phyloP scores from a whole-genome alignment of 2,888 invertebrate species.

The Drosophila acutilabella region DNA sequence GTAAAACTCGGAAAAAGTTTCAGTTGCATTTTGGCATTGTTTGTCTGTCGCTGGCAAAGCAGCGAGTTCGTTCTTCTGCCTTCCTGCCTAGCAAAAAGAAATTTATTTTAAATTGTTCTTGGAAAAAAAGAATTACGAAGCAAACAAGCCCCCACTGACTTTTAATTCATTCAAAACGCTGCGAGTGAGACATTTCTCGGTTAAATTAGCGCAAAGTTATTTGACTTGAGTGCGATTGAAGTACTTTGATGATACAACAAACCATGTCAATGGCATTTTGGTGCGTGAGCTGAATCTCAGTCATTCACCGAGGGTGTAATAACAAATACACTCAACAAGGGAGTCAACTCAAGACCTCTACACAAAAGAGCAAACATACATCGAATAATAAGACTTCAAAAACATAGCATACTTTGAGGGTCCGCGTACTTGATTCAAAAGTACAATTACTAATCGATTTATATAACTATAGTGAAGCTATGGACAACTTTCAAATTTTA shows the following conservation, averaged over 20 bases:
- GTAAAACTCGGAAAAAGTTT: constrained; percentile 52
- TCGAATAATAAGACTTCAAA: not conserved
- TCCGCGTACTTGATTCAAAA: not conserved
- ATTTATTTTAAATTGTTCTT: constrained; percentile 66
- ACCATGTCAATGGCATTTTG: constrained; percentile 50
- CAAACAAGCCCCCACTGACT: constrained; percentile 27
- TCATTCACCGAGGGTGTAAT: not conserved
- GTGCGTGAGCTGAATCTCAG: constrained; percentile 56
- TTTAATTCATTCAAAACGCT: constrained; percentile 47
- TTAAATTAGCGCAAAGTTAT: constrained; percentile 64
- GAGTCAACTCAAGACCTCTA: not conserved
- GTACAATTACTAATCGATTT: not conserved
- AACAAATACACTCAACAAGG: constrained; percentile 7
- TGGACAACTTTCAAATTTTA: not conserved
- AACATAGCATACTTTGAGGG: not conserved
- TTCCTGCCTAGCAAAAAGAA: constrained; percentile 37
- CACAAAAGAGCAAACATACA: not conserved
- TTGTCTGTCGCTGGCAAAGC: constrained; percentile 31
- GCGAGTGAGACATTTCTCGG: constrained; percentile 37
- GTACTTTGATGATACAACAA: constrained; percentile 45
- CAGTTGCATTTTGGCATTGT: constrained; percentile 58
- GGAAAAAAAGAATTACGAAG: not conserved
- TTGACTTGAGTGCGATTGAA: constrained; percentile 51
- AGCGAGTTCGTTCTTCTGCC: too few relatives aligned
- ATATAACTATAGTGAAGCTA: not conserved